phyloP scores from a whole-genome alignment of 1,140 invertebrate species.

The Yoshiicerus persimilis region DNA sequence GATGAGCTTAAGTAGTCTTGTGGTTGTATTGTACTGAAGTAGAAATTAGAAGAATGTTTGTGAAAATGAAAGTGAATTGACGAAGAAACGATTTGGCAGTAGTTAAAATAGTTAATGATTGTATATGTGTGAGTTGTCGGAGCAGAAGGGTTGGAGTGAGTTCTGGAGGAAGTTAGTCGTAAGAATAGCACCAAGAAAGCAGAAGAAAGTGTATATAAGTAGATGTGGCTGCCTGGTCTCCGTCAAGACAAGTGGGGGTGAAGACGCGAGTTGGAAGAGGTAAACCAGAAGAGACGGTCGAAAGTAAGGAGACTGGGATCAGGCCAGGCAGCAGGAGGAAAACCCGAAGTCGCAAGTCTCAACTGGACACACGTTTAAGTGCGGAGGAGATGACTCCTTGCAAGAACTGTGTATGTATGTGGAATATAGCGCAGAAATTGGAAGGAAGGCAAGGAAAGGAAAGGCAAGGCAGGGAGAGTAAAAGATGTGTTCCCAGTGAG shows the following conservation, averaged over 20 bases:
- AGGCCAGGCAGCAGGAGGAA: neutral
- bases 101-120: neutral
- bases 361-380: slow-evolving; percentile 22
- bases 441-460: neutral
- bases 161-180: neutral
- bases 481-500: neutral
- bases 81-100: too few relatives aligned
- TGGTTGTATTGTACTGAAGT: neutral
- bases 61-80: neutral
- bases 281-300: neutral
- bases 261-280: neutral
- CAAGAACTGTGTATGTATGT: neutral
- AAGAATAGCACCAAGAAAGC: neutral
- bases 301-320: neutral
- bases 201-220: neutral
- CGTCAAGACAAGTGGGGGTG: slow-evolving; percentile 19
- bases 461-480: neutral
- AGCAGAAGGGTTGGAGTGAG: neutral
- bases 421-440: neutral
- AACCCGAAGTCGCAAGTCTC: slow-evolving; percentile 9
- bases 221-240: neutral
- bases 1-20: neutral
- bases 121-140: neutral
- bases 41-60: too few relatives aligned
- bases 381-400: neutral